phyloP scores from a whole-genome alignment of 2,113 vertebrate species.

The Machaerirhynchus nigripectus region DNA sequence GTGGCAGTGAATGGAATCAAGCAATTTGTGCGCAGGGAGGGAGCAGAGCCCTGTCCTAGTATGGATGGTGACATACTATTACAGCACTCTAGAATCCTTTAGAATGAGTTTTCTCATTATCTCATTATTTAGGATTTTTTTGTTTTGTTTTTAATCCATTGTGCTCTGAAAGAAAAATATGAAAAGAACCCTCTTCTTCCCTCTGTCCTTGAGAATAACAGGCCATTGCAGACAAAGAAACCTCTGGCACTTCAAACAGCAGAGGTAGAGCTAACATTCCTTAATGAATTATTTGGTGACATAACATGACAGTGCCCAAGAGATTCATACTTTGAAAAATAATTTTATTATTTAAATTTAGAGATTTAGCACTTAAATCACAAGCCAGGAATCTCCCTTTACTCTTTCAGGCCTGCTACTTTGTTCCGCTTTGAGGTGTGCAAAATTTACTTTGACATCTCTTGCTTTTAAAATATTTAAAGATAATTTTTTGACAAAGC shows the following conservation, averaged over 20 bases:
- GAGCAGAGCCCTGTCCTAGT: background rate
- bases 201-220: background rate
- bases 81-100: background rate
- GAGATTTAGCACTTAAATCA: background rate
- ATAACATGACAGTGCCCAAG: constrained; percentile 1
- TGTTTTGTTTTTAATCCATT: background rate
- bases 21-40: background rate
- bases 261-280: background rate
- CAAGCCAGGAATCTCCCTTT: background rate
- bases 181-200: background rate
- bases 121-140: background rate
- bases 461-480: background rate
- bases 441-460: background rate
- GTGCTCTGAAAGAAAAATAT: background rate
- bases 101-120: background rate
- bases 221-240: background rate
- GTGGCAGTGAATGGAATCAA: background rate
- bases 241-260: constrained; percentile 20
- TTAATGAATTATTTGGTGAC: background rate
- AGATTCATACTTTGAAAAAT: background rate
- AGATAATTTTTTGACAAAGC: background rate
- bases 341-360: constrained; percentile 32
- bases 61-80: background rate
- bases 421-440: background rate
- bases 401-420: background rate